Conservation (phyloP, 2,797 vertebrate species). For the Myripristis murdjan region DNA sequence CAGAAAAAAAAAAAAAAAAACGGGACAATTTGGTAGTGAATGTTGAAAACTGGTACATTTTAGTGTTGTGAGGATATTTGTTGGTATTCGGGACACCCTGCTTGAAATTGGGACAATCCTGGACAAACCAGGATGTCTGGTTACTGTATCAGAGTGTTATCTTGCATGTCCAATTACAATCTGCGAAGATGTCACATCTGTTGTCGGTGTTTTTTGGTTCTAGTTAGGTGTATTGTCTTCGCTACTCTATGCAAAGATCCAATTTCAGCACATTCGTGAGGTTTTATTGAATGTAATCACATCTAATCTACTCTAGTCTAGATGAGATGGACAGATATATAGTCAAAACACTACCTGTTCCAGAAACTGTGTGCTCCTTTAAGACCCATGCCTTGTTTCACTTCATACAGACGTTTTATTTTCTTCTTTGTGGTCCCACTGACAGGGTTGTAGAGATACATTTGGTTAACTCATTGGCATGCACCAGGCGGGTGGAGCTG, state of each 20-base stretch:
- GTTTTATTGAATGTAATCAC: conserved; percentile 19
- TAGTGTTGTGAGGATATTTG: too few species aligned
- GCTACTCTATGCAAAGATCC: background rate
- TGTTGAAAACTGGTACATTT: too few species aligned
- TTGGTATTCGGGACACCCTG: too few species aligned
- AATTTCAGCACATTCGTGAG: conserved; percentile 4
- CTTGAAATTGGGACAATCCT: too few species aligned
- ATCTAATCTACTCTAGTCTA: conserved; percentile 23
- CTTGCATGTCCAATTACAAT: too few species aligned
- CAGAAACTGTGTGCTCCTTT: conserved; percentile 4
- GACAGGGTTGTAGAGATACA: conserved; percentile 8
- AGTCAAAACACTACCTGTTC: background rate
- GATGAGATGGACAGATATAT: background rate
- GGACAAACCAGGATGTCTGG: too few species aligned
- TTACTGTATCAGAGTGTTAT: too few species aligned
- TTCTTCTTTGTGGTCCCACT: conserved; percentile 31
- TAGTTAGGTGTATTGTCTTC: too few species aligned
- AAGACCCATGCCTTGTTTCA: conserved; percentile 23
- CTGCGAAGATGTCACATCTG: too few species aligned
- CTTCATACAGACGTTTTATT: conserved; percentile 18
- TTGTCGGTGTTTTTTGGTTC: too few species aligned
- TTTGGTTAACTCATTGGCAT: conserved; percentile 64
- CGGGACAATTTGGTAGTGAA: too few species aligned
- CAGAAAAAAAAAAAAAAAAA: too few species aligned
- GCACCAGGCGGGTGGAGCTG: conserved; percentile 43